Base-by-base conservation (phyloP, 1,140 invertebrate species). In the Stegodyphus dumicola region DNA sequence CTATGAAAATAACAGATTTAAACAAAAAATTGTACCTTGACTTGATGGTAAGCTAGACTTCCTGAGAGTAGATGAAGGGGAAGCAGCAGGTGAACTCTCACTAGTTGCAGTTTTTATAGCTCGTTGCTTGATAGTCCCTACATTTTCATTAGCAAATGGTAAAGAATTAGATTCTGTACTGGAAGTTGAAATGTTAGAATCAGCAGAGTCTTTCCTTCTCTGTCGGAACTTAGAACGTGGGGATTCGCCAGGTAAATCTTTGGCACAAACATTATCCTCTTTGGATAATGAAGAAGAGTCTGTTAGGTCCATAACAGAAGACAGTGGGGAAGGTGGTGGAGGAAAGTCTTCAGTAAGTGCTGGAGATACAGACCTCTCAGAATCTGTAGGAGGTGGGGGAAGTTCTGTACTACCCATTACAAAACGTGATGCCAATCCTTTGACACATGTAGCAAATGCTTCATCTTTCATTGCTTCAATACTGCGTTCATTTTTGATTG, bases 81-180 rank as follows among this genome's bases (percentile, higher is more conserved):
- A 81, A 54, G 87, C 79, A 77, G 79, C 87, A 17, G 87, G 83
- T 54, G 87, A 88, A 56, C 33, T 86, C 71, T 86, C 76, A 71
- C 60, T 75, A 64, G 88, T 80, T 51, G 87, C 74, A 67, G 86
- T 86, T 96, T 95, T 65, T 92, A 86, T 64, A 87, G 87, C 90
- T 85, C 94, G 91, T 88, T 96, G 95, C 89, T 98, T 98, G 89
- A 99, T 99, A 49, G 98, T 99, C 11, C 98, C 98, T 56, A 97
- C 97, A 92, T 99, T 99, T 90, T 99, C 98, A 91, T 99, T 99
- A 85, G 98, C 98, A 91, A 99, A 99, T 64, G 98, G 98, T 90
- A 99, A 93, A 88, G 96, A 97, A 91, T 99, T 97, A 48, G 96
- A 98, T 92, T 98, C 91, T 77, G 96, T 97, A 91, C 96, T 98